Evolutionary conservation across 2,113 vertebrate genomes (phyloP).

Genomic region (Antechinus stuartii): DNA sequence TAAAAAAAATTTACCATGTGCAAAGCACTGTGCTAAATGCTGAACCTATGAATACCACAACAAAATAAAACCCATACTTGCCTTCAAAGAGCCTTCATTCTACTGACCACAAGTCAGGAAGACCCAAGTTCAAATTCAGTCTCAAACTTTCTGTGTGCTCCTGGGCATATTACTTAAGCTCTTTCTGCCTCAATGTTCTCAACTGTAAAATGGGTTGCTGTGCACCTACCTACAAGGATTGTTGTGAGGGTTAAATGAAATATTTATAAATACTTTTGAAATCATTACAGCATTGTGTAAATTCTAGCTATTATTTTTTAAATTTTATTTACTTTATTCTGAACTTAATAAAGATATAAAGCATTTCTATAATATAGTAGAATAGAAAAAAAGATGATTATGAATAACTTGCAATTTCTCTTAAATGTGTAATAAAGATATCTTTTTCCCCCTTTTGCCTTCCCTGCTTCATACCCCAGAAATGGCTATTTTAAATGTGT

Average conservation of each 20-base stretch:
- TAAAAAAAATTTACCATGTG: background rate
- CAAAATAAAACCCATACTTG: background rate
- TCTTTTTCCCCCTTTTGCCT: no score
- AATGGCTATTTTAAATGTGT: no score
- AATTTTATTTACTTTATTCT: no score
- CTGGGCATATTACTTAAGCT: background rate
- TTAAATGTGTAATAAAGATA: no score
- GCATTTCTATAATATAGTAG: no score
- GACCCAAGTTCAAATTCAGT: background rate
- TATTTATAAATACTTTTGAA: background rate
- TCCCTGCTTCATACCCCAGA: no score
- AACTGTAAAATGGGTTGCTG: background rate
- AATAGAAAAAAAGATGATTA: no score
- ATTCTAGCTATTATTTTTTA: background rate
- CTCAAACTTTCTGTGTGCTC: background rate
- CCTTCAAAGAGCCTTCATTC: background rate
- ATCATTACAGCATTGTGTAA: background rate
- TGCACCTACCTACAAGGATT: background rate
- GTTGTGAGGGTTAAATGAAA: background rate
- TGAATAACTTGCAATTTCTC: no score
- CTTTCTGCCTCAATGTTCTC: background rate
- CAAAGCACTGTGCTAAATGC: background rate
- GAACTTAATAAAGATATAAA: no score
- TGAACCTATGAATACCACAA: background rate
- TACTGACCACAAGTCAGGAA: background rate